Base-by-base conservation (phyloP, 2,888 invertebrate genomes). In the Desoria tigrina region DNA sequence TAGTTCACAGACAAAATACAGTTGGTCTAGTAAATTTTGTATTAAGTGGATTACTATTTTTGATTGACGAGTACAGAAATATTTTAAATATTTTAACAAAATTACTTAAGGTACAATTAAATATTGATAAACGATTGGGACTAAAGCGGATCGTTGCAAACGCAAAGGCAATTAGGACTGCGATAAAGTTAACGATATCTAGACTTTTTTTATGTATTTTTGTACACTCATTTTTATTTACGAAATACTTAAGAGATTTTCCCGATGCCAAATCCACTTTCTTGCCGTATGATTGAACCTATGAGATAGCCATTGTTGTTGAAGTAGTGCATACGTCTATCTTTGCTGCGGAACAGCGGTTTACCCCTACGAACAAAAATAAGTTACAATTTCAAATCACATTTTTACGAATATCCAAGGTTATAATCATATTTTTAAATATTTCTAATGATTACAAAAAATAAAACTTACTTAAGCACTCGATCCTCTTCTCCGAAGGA, bases 401-500 rank as follows among this genome's bases (percentile, higher is more conserved):
- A n/a, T n/a, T n/a, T n/a, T n/a, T n/a, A n/a, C 7, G 16, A 24
- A 6, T 18, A 18, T 39, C 23, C 4, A 26, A 27, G 54, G 54
- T 55, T 32, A 26, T 39, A 23, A 23, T 28, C 42, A 37, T 56
- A 63, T 39, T 61, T n/a, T n/a, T n/a, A n/a, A n/a, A n/a, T n/a
- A n/a, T n/a, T n/a, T n/a, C n/a, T n/a, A 45, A 32, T 56, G 39
- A 59, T 49, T 55, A 45, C 37, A 32, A 53, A 32, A 63, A 32
- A 49, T 39, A 14, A n/a, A 39, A 83, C 87, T 83, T 82, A 92
- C 95, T 96, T 96, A 78, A 99, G 87, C 84, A 98, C 97, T 69
- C 93, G 85, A 84, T 99, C 98, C 83, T 99, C 99, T 83, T 99
- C 99, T 77, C 96, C 97, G 81, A 94, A 96, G 80, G 91, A 92